A percentile compares a stretch with the other conserved stretches of the same genome.
phyloP scores from a whole-genome alignment of 2,888 invertebrate species.

The Protodeltote pygarga region DNA sequence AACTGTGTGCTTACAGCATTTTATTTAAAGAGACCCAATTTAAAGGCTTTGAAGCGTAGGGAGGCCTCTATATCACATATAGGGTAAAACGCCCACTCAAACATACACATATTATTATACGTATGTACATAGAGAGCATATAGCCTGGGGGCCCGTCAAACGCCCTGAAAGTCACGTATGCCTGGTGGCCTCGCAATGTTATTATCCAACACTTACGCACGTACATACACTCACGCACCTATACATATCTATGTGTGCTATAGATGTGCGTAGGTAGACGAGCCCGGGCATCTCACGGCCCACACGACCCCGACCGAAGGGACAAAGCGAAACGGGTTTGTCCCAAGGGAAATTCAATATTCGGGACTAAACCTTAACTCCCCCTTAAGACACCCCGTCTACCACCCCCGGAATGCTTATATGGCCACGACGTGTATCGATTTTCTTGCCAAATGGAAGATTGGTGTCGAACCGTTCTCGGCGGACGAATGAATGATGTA shows the following conservation, averaged over 20 bases:
- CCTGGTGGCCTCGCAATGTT: constrained; percentile 82
- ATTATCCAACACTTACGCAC: constrained; percentile 85
- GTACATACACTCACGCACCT: constrained; percentile 64
- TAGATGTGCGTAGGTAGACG: constrained; percentile 61
- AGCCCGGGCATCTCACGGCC: constrained; percentile 83
- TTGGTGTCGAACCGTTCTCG: constrained; percentile 85
- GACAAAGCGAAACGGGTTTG: constrained; percentile 88
- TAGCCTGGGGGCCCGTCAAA: constrained; percentile 81
- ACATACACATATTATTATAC: constrained; percentile 59
- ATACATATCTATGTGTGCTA: constrained; percentile 50
- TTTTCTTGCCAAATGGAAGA: constrained; percentile 87
- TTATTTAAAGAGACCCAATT: constrained; percentile 83
- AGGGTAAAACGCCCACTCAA: constrained; percentile 72
- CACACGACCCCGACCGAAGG: constrained; percentile 85
- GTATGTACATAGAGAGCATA: constrained; percentile 64
- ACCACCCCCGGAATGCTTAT: constrained; percentile 86
- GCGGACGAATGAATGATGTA: constrained; percentile 86
- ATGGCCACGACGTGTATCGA: constrained; percentile 87
- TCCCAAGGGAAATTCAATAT: constrained; percentile 88
- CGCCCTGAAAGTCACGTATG: constrained; percentile 84
- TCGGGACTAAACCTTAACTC: constrained; percentile 88
- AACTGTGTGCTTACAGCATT: constrained; percentile 58
- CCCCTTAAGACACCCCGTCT: constrained; percentile 85
- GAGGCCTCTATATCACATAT: constrained; percentile 73
- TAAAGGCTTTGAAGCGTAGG: constrained; percentile 77